Evolutionary conservation across 1,140 invertebrate genomes (phyloP), one percentile per base, ranked within the genome.

Genomic region (Panagrolaimus sp.): DNA sequence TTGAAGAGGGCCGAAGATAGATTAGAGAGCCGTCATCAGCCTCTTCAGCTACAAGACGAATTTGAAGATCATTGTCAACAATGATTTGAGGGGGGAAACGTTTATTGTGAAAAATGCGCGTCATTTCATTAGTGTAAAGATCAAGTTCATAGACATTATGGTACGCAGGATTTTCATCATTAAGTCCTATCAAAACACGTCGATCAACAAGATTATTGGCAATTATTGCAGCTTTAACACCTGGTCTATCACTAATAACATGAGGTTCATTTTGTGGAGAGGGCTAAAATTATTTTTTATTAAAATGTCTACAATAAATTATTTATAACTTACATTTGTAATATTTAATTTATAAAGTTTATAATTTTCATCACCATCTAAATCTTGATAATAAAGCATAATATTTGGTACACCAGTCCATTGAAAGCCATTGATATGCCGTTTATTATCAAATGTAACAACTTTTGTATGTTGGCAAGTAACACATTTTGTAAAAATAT

Each of bases 21-120:
- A 74, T 67, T 11, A 81, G 61, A 4, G 69, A 71, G 45, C 79
- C 81, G 68, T 81, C 81, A 11, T 68, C 67, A 31, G 64, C 45
- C 42, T 81, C 79, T 51, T 83, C 76, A 13, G 75, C 70, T 14
- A 79, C 81, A 65, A 82, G 61, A 66, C 74, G 66, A 61, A 81
- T 77, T 48, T 77, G 69, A 68, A 83, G 48, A 42, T 81, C 67
- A 44, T 81, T 81, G 75, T 81, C 79, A 23, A 81, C 70, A 31
- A 78, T 65, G 42, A 81, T 78, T 31, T 74, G 68, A 8, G 72
- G 42, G 13, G 74, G 74, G 43, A 76, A 76, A 25, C 74, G 46
- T 62, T 73, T 43, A 57, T 76, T 76, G 42, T 78, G 76, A 44
- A 76, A 62, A 11, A 75, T 48, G 73, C 79, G 70, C 44, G 73